phyloP scores from a whole-genome alignment of 2,888 invertebrate genomes.

The Drosophila villosipedis region DNA sequence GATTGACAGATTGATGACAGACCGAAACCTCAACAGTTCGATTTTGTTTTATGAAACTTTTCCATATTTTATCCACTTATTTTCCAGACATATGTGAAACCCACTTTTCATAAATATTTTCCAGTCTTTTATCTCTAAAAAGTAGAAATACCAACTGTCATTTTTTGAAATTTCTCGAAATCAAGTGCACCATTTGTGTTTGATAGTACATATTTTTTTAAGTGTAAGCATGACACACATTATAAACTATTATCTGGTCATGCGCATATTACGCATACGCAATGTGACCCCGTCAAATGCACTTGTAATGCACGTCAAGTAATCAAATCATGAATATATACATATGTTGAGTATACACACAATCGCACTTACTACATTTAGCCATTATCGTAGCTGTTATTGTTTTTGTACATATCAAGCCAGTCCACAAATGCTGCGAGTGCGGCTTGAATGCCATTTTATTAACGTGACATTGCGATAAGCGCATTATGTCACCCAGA shows the following conservation, averaged over 20 bases:
- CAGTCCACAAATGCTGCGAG: not conserved
- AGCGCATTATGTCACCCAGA: not conserved
- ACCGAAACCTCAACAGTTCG: not conserved
- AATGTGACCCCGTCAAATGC: not conserved
- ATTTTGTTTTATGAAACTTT: not conserved
- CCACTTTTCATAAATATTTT: not conserved
- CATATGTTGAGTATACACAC: not conserved
- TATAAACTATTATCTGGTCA: not conserved
- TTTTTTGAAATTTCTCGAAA: not conserved
- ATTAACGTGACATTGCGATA: conserved; percentile 24
- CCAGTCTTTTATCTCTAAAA: fast-evolving
- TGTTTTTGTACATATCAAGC: not conserved
- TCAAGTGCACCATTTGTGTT: not conserved
- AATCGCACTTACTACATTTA: not conserved
- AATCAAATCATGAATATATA: not conserved
- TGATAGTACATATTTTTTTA: not conserved
- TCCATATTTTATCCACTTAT: not conserved
- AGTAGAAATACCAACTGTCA: not conserved
- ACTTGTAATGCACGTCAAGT: conserved; percentile 1
- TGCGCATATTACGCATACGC: conserved; percentile 12
- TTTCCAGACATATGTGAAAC: not conserved
- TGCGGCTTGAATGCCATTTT: conserved; percentile 23
- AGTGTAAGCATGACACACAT: not conserved
- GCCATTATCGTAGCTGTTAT: not conserved
- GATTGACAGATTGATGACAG: not conserved